Conservation (phyloP, 2,888 invertebrate genomes). For the Esperia sulphurella region DNA sequence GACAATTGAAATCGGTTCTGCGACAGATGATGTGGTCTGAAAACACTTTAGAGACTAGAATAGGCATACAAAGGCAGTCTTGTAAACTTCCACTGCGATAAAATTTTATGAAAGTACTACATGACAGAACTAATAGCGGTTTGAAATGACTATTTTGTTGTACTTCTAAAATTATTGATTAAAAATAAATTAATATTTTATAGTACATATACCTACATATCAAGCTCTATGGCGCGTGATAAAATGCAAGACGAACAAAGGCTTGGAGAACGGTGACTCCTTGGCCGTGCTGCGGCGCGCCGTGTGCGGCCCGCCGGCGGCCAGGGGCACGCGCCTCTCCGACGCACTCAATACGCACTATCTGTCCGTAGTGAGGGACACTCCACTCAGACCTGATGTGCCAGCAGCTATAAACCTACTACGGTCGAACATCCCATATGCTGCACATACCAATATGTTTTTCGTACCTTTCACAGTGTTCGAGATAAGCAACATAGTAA, state of each 20-base stretch:
- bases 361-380: slow-evolving; percentile 3
- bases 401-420: background rate
- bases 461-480: background rate
- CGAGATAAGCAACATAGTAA: background rate
- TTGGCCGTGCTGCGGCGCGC: background rate
- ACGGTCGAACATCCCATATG: background rate
- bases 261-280: background rate
- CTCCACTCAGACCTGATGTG: background rate
- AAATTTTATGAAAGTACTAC: no score
- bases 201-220: no score
- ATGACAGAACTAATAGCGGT: no score
- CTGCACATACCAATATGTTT: background rate
- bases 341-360: background rate
- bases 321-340: background rate
- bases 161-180: no score
- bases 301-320: background rate
- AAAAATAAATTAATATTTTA: no score
- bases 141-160: no score
- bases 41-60: no score
- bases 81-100: no score
- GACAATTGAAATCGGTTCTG: no score
- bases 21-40: no score
- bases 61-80: no score
- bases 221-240: background rate
- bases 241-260: background rate